Conservation (phyloP, 2,113 vertebrate genomes). For the Hyla sarda region DNA sequence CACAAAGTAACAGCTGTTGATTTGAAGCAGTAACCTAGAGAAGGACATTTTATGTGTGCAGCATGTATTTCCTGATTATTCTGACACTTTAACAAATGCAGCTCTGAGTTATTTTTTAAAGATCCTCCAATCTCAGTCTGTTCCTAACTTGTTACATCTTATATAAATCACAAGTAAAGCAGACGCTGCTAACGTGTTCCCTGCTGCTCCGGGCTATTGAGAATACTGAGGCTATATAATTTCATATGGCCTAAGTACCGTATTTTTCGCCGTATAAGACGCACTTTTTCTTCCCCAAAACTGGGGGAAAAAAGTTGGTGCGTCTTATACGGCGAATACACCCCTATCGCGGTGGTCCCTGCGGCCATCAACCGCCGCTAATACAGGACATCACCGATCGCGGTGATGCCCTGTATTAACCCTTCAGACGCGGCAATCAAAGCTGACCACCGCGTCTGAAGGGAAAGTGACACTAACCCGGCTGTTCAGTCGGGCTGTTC, state of each 20-base stretch:
- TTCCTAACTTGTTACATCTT: slow-evolving; percentile 20
- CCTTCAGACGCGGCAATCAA: too few relatives aligned
- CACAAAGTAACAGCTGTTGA: slow-evolving; percentile 42
- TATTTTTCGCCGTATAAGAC: too few relatives aligned
- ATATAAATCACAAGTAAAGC: slow-evolving; percentile 41
- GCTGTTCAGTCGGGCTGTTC: too few relatives aligned
- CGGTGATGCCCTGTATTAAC: too few relatives aligned
- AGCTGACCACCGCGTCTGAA: too few relatives aligned
- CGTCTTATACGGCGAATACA: too few relatives aligned
- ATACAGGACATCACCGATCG: too few relatives aligned
- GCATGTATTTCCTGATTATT: slow-evolving; percentile 45
- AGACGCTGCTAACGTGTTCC: slow-evolving; percentile 10
- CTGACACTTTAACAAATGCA: slow-evolving; percentile 48
- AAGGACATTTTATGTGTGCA: slow-evolving; percentile 47
- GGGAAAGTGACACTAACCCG: too few relatives aligned
- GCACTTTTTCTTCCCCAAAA: too few relatives aligned
- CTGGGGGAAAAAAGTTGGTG: too few relatives aligned
- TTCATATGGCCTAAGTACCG: background rate
- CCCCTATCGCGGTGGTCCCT: too few relatives aligned
- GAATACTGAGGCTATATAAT: background rate
- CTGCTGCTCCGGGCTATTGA: background rate
- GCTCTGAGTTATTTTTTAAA: slow-evolving; percentile 44
- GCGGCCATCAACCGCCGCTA: too few relatives aligned
- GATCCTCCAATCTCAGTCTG: slow-evolving; percentile 33
- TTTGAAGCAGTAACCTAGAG: slow-evolving; percentile 47